Conservation (phyloP, 2,888 invertebrate species). For the Liopterus haemorrhoidalis region DNA sequence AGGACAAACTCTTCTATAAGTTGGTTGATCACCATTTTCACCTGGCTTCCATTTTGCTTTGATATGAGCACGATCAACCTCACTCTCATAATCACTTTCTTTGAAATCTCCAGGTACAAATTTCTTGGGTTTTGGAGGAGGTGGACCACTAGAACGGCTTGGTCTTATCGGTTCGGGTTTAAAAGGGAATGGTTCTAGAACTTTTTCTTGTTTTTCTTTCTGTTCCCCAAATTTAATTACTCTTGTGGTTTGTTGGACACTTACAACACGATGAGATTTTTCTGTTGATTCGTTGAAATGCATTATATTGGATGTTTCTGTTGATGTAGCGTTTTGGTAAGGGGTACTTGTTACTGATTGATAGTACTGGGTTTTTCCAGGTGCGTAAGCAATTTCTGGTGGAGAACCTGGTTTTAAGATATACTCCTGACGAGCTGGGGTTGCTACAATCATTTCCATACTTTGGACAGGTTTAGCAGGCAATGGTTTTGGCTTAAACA, state of each 20-base stretch:
- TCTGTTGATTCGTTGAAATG: slow-evolving; percentile 66
- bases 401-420: slow-evolving; percentile 53
- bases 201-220: slow-evolving; percentile 36
- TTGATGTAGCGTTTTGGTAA: slow-evolving; percentile 57
- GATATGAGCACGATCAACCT: slow-evolving; percentile 56
- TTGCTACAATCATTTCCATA: slow-evolving; percentile 40
- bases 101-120: slow-evolving; percentile 60
- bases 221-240: slow-evolving; percentile 61
- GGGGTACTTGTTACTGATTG: slow-evolving; percentile 53
- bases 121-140: slow-evolving; percentile 56
- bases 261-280: slow-evolving; percentile 58
- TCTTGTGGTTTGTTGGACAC: slow-evolving; percentile 63
- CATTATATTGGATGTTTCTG: slow-evolving; percentile 64
- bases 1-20: slow-evolving; percentile 57
- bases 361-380: slow-evolving; percentile 50
- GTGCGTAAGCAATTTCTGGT: slow-evolving; percentile 53
- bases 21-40: slow-evolving; percentile 54
- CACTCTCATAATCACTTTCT: slow-evolving; percentile 67
- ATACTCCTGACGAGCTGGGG: slow-evolving; percentile 38
- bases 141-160: slow-evolving; percentile 44
- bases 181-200: slow-evolving; percentile 46
- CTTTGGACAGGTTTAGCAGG: slow-evolving; percentile 41
- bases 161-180: slow-evolving; percentile 43
- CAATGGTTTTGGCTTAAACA: slow-evolving; percentile 52
- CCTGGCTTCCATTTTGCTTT: slow-evolving; percentile 60